Evolutionary conservation across 1,140 invertebrate genomes (phyloP), one percentile per base, ranked within the genome.

Genomic region (Cheumatopsyche charites): DNA sequence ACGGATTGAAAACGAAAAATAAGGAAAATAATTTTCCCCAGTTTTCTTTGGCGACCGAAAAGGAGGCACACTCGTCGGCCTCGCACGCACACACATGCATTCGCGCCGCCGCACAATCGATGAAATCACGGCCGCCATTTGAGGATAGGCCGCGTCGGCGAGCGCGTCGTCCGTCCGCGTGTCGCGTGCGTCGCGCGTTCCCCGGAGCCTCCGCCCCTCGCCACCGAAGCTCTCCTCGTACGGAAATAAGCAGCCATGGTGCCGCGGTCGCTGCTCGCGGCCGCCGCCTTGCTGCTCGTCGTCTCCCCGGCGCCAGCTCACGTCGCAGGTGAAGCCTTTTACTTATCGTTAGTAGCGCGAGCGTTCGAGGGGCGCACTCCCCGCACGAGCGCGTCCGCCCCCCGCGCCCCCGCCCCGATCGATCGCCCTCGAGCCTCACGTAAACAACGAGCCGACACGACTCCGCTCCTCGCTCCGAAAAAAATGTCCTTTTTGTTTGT

Each of bases 51-150:
- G n/a, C n/a, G n/a, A n/a, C n/a, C n/a, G n/a, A n/a, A n/a, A n/a
- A n/a, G n/a, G n/a, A n/a, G n/a, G n/a, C n/a, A n/a, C n/a, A n/a
- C n/a, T n/a, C n/a, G n/a, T n/a, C n/a, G n/a, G n/a, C n/a, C n/a
- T n/a, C n/a, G n/a, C n/a, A 9, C 12, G 4, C 17, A 61, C 23
- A 12, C 15, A 19, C 55, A 19, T 4, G 6, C 4, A 25, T 11
- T 1, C 17, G 42, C 42, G 15, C 12, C 41, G 63, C 19, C 15
- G 29, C 63, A 47, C 26, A 66, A 66, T 66, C 63, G 63, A 66
- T 66, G 63, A 66, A 66, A 26, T 66, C 42, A 47, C 63, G 63
- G 63, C n/a, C 63, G 63, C 63, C 63, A 66, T 66, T 66, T 26
- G 63, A 45, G 63, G 11, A 42, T n/a, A 13, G 17, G 36, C 62